phyloP scores from a whole-genome alignment of 2,888 invertebrate species.

The Allygus modestus region DNA sequence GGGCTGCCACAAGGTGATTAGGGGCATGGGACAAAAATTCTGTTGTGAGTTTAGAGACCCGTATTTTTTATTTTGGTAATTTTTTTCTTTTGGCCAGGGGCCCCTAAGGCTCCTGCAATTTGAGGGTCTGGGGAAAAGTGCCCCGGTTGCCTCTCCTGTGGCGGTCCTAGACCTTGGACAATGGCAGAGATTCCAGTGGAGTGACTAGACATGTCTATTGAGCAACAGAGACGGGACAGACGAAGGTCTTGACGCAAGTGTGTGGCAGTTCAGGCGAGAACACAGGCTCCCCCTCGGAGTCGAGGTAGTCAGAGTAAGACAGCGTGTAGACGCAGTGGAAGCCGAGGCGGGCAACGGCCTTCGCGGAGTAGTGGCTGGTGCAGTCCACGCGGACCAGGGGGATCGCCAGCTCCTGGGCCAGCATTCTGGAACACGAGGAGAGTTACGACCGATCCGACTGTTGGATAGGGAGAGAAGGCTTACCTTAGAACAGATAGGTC shows the following conservation, averaged over 20 bases:
- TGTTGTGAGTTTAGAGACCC: no score
- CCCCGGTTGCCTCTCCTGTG: no score
- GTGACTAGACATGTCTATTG: neutral
- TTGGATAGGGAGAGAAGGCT: neutral
- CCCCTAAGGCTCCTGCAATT: no score
- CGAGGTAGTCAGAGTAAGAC: conserved; percentile 81
- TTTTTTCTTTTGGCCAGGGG: no score
- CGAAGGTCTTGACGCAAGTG: conserved; percentile 78
- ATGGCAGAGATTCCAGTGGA: no score
- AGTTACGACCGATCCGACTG: conserved; percentile 69
- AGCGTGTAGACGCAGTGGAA: conserved; percentile 83
- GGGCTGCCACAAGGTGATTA: no score
- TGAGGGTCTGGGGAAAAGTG: no score
- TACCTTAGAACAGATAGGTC: no score
- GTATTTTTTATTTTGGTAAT: no score
- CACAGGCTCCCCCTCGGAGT: conserved; percentile 80
- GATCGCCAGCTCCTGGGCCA: conserved; percentile 77
- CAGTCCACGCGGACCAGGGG: conserved; percentile 84
- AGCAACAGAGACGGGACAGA: conserved; percentile 69
- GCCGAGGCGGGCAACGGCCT: conserved; percentile 83
- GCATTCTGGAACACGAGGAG: conserved; percentile 76
- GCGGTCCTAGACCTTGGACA: no score
- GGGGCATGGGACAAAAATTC: no score
- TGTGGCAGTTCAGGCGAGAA: conserved; percentile 83
- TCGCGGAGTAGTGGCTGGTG: conserved; percentile 86